Evolutionary conservation across 2,113 vertebrate genomes (phyloP), one percentile per base, ranked within the genome.

Genomic region (Crotalus helleri): DNA sequence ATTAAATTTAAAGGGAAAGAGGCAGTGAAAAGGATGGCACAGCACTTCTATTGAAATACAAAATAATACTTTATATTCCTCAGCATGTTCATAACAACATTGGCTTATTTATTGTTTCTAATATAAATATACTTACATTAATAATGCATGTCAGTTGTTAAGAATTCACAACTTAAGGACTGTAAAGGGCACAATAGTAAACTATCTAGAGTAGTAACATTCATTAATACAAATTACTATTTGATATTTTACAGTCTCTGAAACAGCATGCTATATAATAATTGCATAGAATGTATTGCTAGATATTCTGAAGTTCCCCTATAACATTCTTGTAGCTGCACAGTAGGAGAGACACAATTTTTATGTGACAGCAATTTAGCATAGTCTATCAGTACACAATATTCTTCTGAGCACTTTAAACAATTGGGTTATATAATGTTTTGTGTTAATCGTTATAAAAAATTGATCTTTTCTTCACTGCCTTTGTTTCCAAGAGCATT

Each of bases 191-290:
- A 93, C 95, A 96, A 93, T 90, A 92, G 94, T 94, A 92, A 85
- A 94, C 19, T 88, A 87, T 93, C 94, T 49, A 64, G 89, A 94
- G 0, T 61, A 90, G 91, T 92, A 95, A 96, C 94, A 95, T 90
- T 96, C 59, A 94, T 96, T 96, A 96, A 54, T 94, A 94, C 93
- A 89, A 95, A 96, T 95, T 96, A 93, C 94, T 57, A 1, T 17
- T 92, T 57, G 91, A 53, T 92, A 3, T 93, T 90, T 92, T 93
- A 53, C 85, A 92, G 85, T 91, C 91, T 87, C 81, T 87, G 94
- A 0, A 96, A 91, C 95, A 95, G 96, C 94, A 94, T 19, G 93
- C 46, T 91, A 29, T 88, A 33, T 0, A 90, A 64, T 93, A 95
- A 96, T 92, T 96, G 93, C 46, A 92, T 85, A 81, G 91, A 85